A percentile compares a stretch with the other conserved stretches of the same genome.
These are phyloP conservation scores for Garra rufa DNA, from an alignment of 2,113 vertebrate species.

Conservation along the genomic window DNA sequence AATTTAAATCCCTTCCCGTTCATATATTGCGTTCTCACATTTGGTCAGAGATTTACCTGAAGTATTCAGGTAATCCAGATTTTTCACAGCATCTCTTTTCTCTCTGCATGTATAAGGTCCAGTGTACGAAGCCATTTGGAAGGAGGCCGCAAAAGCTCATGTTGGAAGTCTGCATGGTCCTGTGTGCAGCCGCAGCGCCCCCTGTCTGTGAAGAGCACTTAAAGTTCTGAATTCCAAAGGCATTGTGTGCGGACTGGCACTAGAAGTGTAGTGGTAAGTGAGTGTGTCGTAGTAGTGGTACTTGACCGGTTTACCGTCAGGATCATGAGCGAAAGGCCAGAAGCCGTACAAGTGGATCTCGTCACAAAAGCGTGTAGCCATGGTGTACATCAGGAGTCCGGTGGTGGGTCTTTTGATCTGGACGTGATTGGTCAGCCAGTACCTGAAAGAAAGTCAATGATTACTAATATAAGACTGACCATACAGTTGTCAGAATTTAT, in stretches of 20 bases:
- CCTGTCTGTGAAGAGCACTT: conserved; percentile 87
- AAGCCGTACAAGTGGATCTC: conserved; percentile 96
- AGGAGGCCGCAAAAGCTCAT: not conserved
- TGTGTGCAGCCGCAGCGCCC: conserved; percentile 92
- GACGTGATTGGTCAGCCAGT: conserved; percentile 96
- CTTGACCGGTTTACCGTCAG: conserved; percentile 86
- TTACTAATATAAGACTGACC: not conserved
- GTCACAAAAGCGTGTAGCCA: conserved; percentile 95
- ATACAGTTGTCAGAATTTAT: no score
- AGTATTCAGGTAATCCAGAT: conserved; percentile 4
- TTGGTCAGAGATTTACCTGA: not conserved
- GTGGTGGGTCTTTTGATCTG: conserved; percentile 97
- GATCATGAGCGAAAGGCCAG: conserved; percentile 90
- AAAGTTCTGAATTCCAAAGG: conserved; percentile 96
- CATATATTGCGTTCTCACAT: conserved; percentile 8
- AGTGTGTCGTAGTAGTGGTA: conserved; percentile 97
- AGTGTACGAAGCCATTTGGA: not conserved
- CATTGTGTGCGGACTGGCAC: conserved; percentile 94
- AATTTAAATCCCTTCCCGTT: no score
- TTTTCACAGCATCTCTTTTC: conserved; percentile 15
- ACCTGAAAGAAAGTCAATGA: conserved; percentile 72
- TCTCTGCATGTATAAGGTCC: not conserved
- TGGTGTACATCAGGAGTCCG: conserved; percentile 94
- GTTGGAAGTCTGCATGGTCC: conserved; percentile 76
- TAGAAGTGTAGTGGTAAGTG: conserved; percentile 92